Evolutionary conservation across 1,140 invertebrate species (phyloP).

Genomic region (Melanaphis sacchari): DNA sequence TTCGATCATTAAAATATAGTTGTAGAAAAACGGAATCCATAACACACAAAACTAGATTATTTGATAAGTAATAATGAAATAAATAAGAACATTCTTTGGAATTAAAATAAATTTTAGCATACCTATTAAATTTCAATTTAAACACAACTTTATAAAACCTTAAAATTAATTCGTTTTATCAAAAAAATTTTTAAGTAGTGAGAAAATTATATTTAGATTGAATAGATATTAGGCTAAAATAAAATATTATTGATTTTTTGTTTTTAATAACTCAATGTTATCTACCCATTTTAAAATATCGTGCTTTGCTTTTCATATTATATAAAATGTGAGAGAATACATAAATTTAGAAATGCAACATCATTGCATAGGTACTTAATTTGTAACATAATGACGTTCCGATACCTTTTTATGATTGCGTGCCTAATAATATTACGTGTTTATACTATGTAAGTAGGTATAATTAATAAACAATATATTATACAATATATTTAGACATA

Average conservation of each 20-base stretch:
- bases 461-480: too few species aligned
- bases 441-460: too few species aligned
- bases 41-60: neutral
- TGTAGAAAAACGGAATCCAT: neutral
- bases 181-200: neutral
- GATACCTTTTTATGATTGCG: too few species aligned
- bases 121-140: neutral
- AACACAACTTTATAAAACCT: neutral
- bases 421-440: too few species aligned
- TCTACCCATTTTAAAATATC: neutral
- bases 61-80: neutral
- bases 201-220: neutral
- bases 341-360: too few species aligned
- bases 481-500: too few species aligned
- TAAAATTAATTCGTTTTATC: neutral
- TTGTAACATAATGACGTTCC: too few species aligned
- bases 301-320: too few species aligned
- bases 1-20: neutral
- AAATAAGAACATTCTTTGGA: too few species aligned
- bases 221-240: neutral
- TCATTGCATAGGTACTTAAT: too few species aligned
- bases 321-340: too few species aligned
- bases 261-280: neutral
- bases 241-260: neutral
- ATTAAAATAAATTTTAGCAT: too few species aligned